Evolutionary conservation across 2,113 vertebrate species (phyloP), one percentile per base, ranked within the genome.

Genomic region (Deroptyus accipitrinus): DNA sequence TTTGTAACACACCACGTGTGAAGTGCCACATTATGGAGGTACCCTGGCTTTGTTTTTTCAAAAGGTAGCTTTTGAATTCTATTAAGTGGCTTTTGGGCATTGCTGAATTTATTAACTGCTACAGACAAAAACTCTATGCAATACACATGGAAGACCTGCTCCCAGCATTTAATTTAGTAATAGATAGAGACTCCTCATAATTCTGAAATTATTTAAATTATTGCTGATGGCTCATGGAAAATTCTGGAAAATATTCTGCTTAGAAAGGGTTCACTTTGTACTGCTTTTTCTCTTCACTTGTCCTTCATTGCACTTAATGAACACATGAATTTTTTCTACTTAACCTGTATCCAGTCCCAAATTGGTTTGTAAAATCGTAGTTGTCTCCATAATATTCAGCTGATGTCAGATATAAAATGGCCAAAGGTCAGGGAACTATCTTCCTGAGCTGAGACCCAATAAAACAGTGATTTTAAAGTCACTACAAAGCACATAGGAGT

Each of bases 51-150:
- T 52, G 35, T 44, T 91, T 75, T 82, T 48, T 22, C 20, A 22
- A 48, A 48, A 48, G 11, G 20, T 61, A 79, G 13, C 44, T 95
- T 86, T 93, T 70, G 31, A 90, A 81, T 44, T 77, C 83, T 51
- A 3, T 78, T 79, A 94, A 91, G 48, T 90, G 33, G 27, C 48
- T 94, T 96, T 84, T 78, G 62, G 54, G 77, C 7, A 6, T 39
- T 72, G 51, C 57, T 77, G 86, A 86, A 96, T 96, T 83, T 95
- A 79, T 94, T 86, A 94, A 39, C 72, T 95, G 69, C 90, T 84
- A 52, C 51, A 83, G 93, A 90, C 70, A 78, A 77, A 95, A 62
- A 5, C 39, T 52, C 22, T 39, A 13, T 48, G 39, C 35, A 79
- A 22, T 66, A 94, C 83, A 67, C 85, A 52, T 88, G 68, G 67